Base-by-base conservation (phyloP, 2,113 vertebrate genomes). In the Vanacampus margaritifer region DNA sequence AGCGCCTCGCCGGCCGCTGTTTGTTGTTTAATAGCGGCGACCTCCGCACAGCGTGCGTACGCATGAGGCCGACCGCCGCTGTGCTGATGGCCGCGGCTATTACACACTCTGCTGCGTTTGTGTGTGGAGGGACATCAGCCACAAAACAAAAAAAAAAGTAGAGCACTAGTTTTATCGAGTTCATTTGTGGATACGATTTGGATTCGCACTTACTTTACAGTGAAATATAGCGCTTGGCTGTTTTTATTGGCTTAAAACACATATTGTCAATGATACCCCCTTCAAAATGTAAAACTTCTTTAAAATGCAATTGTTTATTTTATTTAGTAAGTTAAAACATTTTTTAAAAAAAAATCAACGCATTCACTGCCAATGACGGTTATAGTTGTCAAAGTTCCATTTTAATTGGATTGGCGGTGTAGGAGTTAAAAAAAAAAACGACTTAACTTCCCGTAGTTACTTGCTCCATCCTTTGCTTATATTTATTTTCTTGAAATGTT, bases 1-100 rank as follows among this genome's bases (percentile, higher is more conserved):
- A 63, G 66, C 46, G 58, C 60, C 56, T 72, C 68, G 64, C 50
- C 12, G 73, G 64, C 64, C 65, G 41, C 68, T 73, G 48, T 82
- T 79, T 71, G 75, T 75, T 71, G 69, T 81, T 84, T 76, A 76
- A 86, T 86, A 83, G 82, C 85, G 70, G 79, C 81, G 75, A 75
- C 78, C 80, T 79, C 79, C 76, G 75, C 69, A 60, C 76, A 78
- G 73, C 71, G 64, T 80, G 62, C 63, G 73, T 71, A 76, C 74
- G 70, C 75, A 75, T 62, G 60, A 71, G 66, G 78, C 73, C 82
- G 73, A 76, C 74, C 82, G 73, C 74, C 71, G 72, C 69, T 61
- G 70, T 28, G 75, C 48, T 79, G 74, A 68, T 82, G 57, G 60
- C n/a, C 35, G 46, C 84, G 81, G 79, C 13, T 73, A 70, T 89